phyloP scores from a whole-genome alignment of 2,888 invertebrate species.

The Parelbella ahira region DNA sequence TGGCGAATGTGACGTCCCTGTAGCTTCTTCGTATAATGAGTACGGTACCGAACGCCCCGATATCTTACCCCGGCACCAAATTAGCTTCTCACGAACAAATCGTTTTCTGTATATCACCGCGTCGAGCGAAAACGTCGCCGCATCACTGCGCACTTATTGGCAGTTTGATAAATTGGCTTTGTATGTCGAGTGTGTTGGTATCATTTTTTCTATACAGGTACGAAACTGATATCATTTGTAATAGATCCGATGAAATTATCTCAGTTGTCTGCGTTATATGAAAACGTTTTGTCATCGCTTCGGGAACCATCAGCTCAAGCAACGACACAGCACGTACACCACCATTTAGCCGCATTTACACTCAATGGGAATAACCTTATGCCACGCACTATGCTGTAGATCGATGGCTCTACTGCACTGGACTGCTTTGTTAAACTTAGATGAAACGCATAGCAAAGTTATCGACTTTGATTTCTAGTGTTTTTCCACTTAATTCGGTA shows the following conservation, averaged over 20 bases:
- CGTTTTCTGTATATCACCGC: slow-evolving; percentile 53
- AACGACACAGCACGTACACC: slow-evolving; percentile 74
- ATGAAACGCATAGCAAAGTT: not conserved
- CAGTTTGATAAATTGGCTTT: slow-evolving; percentile 46
- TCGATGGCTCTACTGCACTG: slow-evolving; percentile 52
- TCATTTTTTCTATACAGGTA: slow-evolving; percentile 25
- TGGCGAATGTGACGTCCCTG: slow-evolving; percentile 74
- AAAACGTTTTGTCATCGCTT: slow-evolving; percentile 61
- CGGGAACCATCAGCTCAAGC: slow-evolving; percentile 61
- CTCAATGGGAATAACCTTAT: slow-evolving; percentile 49
- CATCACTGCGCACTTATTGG: slow-evolving; percentile 47
- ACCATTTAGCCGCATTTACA: slow-evolving; percentile 57
- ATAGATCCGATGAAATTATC: slow-evolving; percentile 31
- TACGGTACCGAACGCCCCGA: slow-evolving; percentile 57
- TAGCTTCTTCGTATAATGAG: slow-evolving; percentile 71
- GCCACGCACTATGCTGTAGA: slow-evolving; percentile 54
- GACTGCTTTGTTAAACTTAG: slow-evolving; percentile 31
- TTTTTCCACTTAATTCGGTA: no score
- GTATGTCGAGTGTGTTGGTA: slow-evolving; percentile 37
- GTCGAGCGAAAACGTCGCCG: slow-evolving; percentile 42
- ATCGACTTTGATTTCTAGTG: no score
- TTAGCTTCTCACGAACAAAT: slow-evolving; percentile 66
- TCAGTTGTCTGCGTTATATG: slow-evolving; percentile 13
- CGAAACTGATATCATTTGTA: slow-evolving; percentile 22
- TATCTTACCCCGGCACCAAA: slow-evolving; percentile 57